Conservation (phyloP, 2,797 vertebrate genomes). For the Ctenopoma multispine region DNA sequence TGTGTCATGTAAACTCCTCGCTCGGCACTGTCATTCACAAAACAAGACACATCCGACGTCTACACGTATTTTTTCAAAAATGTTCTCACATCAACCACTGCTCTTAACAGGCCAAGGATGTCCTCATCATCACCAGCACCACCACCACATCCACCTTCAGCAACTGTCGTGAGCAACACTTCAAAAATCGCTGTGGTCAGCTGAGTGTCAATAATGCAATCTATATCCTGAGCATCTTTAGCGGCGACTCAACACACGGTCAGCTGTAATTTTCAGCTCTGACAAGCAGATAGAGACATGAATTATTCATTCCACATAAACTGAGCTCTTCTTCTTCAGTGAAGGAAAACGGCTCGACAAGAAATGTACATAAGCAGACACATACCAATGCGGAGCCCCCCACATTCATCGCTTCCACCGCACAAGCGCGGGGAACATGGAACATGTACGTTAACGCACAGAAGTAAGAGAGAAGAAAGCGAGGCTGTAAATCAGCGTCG, state of each 20-base stretch:
- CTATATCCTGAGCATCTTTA: slow-evolving; percentile 57
- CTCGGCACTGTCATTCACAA: slow-evolving; percentile 69
- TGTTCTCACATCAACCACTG: slow-evolving; percentile 33
- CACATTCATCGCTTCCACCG: slow-evolving; percentile 29
- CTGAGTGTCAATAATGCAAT: slow-evolving; percentile 69
- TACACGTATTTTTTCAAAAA: slow-evolving; percentile 36
- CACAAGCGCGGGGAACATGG: slow-evolving; percentile 28
- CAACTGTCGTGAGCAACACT: slow-evolving; percentile 74
- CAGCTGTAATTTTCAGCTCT: slow-evolving; percentile 75
- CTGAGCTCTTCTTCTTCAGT: slow-evolving; percentile 63
- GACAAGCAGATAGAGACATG: slow-evolving; percentile 75
- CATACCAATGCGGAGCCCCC: slow-evolving; percentile 47
- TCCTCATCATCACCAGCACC: slow-evolving; percentile 49
- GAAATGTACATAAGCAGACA: slow-evolving; percentile 50
- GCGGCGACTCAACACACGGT: slow-evolving; percentile 61
- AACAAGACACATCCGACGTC: slow-evolving; percentile 48
- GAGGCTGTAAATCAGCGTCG: slow-evolving; percentile 68
- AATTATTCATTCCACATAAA: slow-evolving; percentile 84
- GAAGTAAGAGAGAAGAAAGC: slow-evolving; percentile 2
- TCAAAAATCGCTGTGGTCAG: slow-evolving; percentile 67
- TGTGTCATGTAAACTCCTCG: slow-evolving; percentile 64
- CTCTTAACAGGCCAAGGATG: slow-evolving; percentile 63
- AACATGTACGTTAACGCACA: slow-evolving; percentile 26
- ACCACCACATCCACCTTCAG: slow-evolving; percentile 57
- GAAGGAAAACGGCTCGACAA: slow-evolving; percentile 50